Evolutionary conservation across 2,797 vertebrate genomes (phyloP), one percentile per base, ranked within the genome.

Genomic region (Falco novaeseelandiae): DNA sequence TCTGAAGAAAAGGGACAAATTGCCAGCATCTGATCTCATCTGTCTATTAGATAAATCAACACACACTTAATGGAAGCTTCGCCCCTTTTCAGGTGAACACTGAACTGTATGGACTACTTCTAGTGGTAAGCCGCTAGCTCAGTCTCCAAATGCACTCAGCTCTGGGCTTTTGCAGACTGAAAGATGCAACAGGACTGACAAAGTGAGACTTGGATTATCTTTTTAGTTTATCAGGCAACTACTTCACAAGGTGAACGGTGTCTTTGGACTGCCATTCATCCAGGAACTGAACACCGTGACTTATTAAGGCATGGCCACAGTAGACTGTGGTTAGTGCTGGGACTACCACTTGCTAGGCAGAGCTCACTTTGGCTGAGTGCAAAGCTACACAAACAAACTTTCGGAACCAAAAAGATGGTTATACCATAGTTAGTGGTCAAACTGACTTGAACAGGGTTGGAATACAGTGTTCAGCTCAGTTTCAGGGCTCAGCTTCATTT

Each of bases 401-500:
- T 12, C 22, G 67, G 44, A 58, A 55, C 30, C 23, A 36, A 40
- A 51, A 38, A 11, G 49, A 44, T 14, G 10, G 61, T 38, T 29
- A 26, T 13, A 52, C 16, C 5, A 2, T 26, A 38, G 12, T 23
- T 57, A 74, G 62, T 10, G 16, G 61, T n/a, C 51, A 87, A 87
- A 44, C 21, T 42, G 19, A 32, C 29, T 67, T 52, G 36, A 57
- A 22, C 12, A 19, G 30, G 6, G 30, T 9, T 69, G 59, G 38
- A 63, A 76, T 3, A 34, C 7, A 21, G 18, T 7, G 6, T 32
- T 57, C 34, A 79, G 58, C 34, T 27, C n/a, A n/a, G 34, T 40
- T 36, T 38, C 0, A 0, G 12, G 27, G 40, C 15, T 34, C 25
- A 1, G 0, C 49, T 67, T 62, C 27, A 14, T 14, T 88, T 65